These are phyloP conservation scores for Sebastes minor DNA, from an alignment of 2,797 vertebrate species.

Conservation along the genomic window DNA sequence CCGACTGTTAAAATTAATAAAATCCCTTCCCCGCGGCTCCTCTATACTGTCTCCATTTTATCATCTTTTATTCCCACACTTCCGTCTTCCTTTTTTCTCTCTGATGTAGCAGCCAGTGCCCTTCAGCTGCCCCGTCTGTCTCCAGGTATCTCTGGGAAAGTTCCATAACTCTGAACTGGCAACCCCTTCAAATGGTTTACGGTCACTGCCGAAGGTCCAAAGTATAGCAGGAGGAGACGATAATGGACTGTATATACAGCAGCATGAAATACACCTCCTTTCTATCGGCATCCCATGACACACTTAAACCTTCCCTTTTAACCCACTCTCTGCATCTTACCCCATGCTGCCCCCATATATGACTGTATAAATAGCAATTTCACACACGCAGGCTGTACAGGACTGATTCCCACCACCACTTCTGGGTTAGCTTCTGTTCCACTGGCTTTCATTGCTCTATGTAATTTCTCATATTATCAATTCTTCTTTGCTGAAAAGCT, in stretches of 20 bases:
- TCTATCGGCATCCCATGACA: slow-evolving; percentile 5
- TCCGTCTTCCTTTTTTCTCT: neutral
- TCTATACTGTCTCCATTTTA: neutral
- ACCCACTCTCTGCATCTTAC: neutral
- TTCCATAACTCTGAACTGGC: slow-evolving; percentile 15
- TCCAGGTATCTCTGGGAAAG: slow-evolving; percentile 35
- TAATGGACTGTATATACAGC: slow-evolving; percentile 14
- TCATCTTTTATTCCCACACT: neutral
- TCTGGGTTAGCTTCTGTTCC: slow-evolving; percentile 2
- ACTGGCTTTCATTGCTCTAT: neutral
- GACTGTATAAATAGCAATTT: slow-evolving; percentile 1
- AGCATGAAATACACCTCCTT: neutral
- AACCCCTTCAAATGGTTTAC: slow-evolving; percentile 26
- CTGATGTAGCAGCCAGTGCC: slow-evolving; percentile 23
- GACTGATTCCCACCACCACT: neutral
- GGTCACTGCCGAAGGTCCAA: neutral
- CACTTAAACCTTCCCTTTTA: slow-evolving; percentile 1
- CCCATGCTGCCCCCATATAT: slow-evolving; percentile 5
- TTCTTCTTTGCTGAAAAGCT: neutral
- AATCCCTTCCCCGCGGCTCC: neutral
- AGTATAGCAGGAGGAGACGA: slow-evolving; percentile 2
- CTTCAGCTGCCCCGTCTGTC: slow-evolving; percentile 22
- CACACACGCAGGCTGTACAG: neutral
- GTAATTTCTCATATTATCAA: neutral
- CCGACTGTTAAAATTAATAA: neutral